Evolutionary conservation across 2,797 vertebrate species (phyloP).

Genomic region (Hypotaenidia okinawae): DNA sequence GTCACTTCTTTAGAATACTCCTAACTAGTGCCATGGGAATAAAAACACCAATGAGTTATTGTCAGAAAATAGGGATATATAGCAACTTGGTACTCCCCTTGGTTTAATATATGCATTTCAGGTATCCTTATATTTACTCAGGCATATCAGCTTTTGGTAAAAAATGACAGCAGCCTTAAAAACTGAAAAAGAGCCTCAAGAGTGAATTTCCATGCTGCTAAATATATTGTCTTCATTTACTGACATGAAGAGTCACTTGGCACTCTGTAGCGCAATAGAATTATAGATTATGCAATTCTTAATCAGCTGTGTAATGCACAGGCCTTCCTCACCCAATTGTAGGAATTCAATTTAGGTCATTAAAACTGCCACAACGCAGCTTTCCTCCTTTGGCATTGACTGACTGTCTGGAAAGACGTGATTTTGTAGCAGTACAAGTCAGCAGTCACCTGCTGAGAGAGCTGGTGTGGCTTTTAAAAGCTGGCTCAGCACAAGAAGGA

Average conservation of each 20-base stretch:
- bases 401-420: background rate
- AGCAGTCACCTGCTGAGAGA: conserved; percentile 42
- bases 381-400: conserved; percentile 24
- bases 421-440: conserved; percentile 26
- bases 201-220: conserved; percentile 24
- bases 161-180: background rate
- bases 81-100: background rate
- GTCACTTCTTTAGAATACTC: background rate
- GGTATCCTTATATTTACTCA: background rate
- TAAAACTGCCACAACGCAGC: conserved; percentile 15
- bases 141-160: background rate
- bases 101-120: background rate
- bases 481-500: conserved; percentile 17
- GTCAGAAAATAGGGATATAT: background rate
- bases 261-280: background rate
- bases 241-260: conserved; percentile 3
- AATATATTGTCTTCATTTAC: conserved; percentile 23
- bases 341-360: conserved; percentile 42
- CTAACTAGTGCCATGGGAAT: background rate
- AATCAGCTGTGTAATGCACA: conserved; percentile 32
- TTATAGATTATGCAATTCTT: conserved; percentile 38
- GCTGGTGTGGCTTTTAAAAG: conserved; percentile 18
- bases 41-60: background rate
- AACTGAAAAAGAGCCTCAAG: background rate
- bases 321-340: conserved; percentile 1